Evolutionary conservation across 2,888 invertebrate genomes (phyloP).

Genomic region (Chirona hameri): DNA sequence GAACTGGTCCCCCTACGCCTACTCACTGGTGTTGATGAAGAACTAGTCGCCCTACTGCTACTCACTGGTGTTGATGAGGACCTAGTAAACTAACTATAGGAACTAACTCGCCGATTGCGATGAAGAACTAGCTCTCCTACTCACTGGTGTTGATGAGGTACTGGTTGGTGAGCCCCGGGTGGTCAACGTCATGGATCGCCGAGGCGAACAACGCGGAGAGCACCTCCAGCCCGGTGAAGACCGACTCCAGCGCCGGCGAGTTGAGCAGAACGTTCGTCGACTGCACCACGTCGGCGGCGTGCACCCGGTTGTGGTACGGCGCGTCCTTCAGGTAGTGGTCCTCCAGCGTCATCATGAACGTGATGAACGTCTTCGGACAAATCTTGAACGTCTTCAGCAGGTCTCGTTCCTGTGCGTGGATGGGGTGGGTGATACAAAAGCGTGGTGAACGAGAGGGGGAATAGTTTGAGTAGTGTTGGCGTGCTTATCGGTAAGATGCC

Average conservation of each 20-base stretch:
- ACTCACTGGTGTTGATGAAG: too few relatives aligned
- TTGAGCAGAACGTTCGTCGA: conserved; percentile 94
- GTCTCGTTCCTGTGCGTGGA: conserved; percentile 74
- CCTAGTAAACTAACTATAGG: too few relatives aligned
- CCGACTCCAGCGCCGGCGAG: conserved; percentile 94
- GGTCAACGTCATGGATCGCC: conserved; percentile 98
- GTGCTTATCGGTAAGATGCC: too few relatives aligned
- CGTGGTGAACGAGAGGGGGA: too few relatives aligned
- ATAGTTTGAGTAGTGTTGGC: too few relatives aligned
- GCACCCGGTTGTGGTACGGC: conserved; percentile 98
- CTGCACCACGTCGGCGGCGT: conserved; percentile 98
- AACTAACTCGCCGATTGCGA: too few relatives aligned
- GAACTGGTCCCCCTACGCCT: too few relatives aligned
- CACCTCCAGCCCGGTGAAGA: conserved; percentile 94
- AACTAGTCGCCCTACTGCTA: too few relatives aligned
- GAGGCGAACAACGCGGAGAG: conserved; percentile 96
- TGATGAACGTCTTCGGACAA: conserved; percentile 87
- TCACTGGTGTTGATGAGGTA: conserved; percentile 95
- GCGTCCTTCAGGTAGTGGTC: conserved; percentile 97
- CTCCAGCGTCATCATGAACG: conserved; percentile 95
- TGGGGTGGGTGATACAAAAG: too few relatives aligned
- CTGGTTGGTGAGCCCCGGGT: conserved; percentile 98
- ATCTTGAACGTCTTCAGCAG: conserved; percentile 89
- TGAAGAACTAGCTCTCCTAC: too few relatives aligned
- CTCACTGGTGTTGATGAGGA: too few relatives aligned